Evolutionary conservation across 2,797 vertebrate species (phyloP).

Genomic region (Pseudochirops corinnae): DNA sequence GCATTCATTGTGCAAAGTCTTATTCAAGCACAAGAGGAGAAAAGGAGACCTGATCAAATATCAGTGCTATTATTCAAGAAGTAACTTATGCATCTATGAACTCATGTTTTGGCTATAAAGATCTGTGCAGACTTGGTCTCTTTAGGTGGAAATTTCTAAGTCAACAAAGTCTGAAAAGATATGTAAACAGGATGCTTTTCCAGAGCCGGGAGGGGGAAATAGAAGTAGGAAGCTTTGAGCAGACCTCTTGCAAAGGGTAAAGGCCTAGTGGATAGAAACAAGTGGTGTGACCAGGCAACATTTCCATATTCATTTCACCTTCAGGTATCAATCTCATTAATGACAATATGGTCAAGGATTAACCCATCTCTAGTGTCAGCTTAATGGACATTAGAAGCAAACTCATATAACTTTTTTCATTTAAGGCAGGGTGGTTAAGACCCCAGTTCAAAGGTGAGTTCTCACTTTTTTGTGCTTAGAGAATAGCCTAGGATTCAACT

Average conservation of each 20-base stretch:
- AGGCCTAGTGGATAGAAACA: not conserved
- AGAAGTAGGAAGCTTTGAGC: not conserved
- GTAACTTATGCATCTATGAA: conserved; percentile 35
- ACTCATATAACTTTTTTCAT: not conserved
- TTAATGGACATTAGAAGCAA: conserved; percentile 5
- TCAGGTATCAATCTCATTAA: conserved; percentile 36
- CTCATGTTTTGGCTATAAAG: conserved; percentile 41
- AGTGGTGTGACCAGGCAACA: conserved; percentile 21
- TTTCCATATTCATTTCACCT: conserved; percentile 49
- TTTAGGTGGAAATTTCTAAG: not conserved
- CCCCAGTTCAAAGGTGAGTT: conserved; percentile 7
- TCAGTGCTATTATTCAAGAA: conserved; percentile 53
- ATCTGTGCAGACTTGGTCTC: conserved; percentile 18
- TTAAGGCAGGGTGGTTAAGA: not conserved
- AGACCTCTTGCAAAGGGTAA: not conserved
- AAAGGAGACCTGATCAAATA: conserved; percentile 4
- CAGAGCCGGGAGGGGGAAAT: not conserved
- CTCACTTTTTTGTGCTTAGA: not conserved
- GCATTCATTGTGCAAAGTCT: conserved; percentile 64
- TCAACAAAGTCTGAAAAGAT: not conserved
- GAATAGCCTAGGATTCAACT: not conserved
- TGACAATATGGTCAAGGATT: conserved; percentile 52
- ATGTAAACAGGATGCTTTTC: not conserved
- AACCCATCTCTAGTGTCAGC: not conserved
- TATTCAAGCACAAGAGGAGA: conserved; percentile 44